Evolutionary conservation across 2,113 vertebrate species (phyloP).

Genomic region (Tauraco erythrolophus): DNA sequence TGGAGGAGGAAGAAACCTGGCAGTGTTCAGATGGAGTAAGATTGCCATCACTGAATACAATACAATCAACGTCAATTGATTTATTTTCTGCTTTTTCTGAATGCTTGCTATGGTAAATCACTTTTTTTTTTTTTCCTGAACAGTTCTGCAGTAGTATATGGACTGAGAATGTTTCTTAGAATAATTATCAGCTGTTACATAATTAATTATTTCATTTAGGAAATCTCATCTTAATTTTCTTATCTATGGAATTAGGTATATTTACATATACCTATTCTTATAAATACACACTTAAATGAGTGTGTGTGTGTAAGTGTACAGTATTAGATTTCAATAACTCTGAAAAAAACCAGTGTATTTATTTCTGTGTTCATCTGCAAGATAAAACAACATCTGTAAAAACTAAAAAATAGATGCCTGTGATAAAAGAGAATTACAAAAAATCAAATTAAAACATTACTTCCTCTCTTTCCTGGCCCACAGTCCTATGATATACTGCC

Average conservation of each 20-base stretch:
- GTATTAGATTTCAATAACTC: background rate
- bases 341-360: background rate
- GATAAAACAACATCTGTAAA: background rate
- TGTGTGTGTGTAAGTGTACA: background rate
- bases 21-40: background rate
- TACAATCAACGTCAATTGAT: background rate
- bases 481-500: background rate
- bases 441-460: background rate
- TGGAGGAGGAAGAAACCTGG: background rate
- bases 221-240: background rate
- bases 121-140: background rate
- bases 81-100: background rate
- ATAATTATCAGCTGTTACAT: background rate
- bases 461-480: background rate
- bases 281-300: background rate
- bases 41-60: background rate
- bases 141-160: background rate
- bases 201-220: background rate
- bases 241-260: background rate
- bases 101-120: background rate
- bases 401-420: background rate
- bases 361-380: background rate
- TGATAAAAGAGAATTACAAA: background rate
- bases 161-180: background rate
- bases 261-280: background rate